These are phyloP conservation scores for Machimus rusticus DNA, from an alignment of 2,888 invertebrate species.

Conservation along the genomic window DNA sequence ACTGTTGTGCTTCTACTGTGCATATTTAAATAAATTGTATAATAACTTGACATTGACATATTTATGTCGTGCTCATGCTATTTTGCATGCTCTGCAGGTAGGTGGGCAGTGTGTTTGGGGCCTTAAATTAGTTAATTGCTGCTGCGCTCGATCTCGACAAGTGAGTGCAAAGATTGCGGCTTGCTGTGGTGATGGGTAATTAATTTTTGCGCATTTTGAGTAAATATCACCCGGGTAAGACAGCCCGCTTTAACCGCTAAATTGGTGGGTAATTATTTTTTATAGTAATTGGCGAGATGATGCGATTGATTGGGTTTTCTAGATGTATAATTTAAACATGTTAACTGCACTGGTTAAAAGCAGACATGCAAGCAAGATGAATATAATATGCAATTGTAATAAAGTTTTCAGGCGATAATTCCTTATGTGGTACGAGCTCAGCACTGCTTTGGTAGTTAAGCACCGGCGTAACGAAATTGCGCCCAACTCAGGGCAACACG, in stretches of 20 bases:
- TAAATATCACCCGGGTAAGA: neutral
- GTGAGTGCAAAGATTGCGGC: neutral
- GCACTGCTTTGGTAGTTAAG: neutral
- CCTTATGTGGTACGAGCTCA: neutral
- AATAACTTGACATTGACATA: slow-evolving; percentile 3
- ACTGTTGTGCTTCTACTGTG: neutral
- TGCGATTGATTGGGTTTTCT: neutral
- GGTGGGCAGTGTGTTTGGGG: neutral
- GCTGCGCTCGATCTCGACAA: neutral
- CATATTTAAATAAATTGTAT: slow-evolving; percentile 5
- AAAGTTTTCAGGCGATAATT: neutral
- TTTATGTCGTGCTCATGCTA: neutral
- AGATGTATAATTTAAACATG: neutral
- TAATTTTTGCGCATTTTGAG: neutral
- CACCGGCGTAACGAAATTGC: neutral
- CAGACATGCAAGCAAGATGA: neutral
- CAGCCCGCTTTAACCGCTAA: neutral
- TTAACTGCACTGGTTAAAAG: neutral
- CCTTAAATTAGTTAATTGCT: neutral
- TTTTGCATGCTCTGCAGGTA: neutral
- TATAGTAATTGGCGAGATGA: too few species aligned
- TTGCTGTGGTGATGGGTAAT: neutral
- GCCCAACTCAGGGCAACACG: neutral
- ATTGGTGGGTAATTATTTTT: neutral
- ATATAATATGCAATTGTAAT: neutral